Percentiles rank a stretch among this genome's conserved stretches.
Conservation (phyloP, 1,140 invertebrate genomes). For the Holcopasites calliopsidis region DNA sequence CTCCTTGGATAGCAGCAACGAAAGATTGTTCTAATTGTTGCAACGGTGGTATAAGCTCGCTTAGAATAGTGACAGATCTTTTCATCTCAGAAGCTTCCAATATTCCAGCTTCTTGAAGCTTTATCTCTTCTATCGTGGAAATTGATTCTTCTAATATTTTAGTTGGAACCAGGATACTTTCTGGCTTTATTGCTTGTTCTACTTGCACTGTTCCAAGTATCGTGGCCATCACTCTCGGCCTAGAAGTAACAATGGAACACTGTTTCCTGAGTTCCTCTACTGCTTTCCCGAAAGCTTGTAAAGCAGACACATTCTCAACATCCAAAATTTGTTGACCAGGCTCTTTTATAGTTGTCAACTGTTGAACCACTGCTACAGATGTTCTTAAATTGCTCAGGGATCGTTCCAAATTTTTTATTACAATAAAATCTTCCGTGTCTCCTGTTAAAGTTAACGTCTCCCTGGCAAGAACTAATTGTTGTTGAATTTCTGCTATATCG, state of each 20-base stretch:
- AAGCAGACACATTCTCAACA: slow-evolving; percentile 39
- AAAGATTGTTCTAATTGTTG: slow-evolving; percentile 51
- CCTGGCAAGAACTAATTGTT: slow-evolving; percentile 12
- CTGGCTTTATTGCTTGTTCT: slow-evolving; percentile 3
- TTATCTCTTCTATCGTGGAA: slow-evolving; percentile 45
- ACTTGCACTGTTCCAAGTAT: not conserved
- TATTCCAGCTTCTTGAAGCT: slow-evolving; percentile 44
- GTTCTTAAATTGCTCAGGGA: slow-evolving; percentile 46
- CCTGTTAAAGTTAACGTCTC: not conserved
- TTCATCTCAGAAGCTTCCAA: slow-evolving; percentile 25
- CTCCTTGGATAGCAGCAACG: slow-evolving; percentile 40
- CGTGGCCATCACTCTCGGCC: slow-evolving; percentile 33
- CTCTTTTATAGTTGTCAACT: slow-evolving; percentile 40
- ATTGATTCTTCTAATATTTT: slow-evolving; percentile 47
- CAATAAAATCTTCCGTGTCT: not conserved
- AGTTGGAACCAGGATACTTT: slow-evolving; percentile 27
- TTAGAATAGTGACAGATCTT: slow-evolving; percentile 29
- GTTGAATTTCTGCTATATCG: slow-evolving; percentile 24
- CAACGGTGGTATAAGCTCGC: slow-evolving; percentile 32
- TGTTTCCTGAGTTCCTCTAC: slow-evolving; percentile 46
- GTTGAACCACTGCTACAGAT: slow-evolving; percentile 41
- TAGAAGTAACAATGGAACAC: slow-evolving; percentile 9
- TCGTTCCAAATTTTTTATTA: slow-evolving; percentile 22
- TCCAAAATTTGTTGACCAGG: slow-evolving; percentile 36
- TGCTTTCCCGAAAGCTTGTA: slow-evolving; percentile 46